Base-by-base conservation (phyloP, 1,140 invertebrate species). In the Spodoptera litura region DNA sequence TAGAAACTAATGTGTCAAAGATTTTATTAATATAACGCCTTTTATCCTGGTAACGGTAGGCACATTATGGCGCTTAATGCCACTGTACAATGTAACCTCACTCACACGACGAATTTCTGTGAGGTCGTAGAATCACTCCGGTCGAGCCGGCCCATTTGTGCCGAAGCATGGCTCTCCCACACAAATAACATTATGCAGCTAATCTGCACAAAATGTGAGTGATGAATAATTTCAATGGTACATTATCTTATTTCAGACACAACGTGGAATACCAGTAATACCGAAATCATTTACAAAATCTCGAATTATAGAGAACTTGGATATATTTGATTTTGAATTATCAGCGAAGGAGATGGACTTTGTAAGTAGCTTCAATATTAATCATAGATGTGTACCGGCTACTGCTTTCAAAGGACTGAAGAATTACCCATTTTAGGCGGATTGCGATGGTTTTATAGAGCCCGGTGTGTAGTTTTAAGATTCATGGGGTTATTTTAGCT, bases 251-350 rank as follows among this genome's bases (percentile, higher is more conserved):
- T 58, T 78, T 81, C 81, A 94, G 93, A 77, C 87, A 10, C 92
- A 94, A 85, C 89, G 92, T 9, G 87, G 84, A 13, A 90, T 93
- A 4, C 74, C 93, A 5, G 92, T 92, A 0, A 83, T 95, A 64
- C 95, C 95, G 9, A 95, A 95, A 81, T 95, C 96, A 3, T 96
- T 97, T 25, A 97, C 95, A 0, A 95, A 96, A 80, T 93, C 95
- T 2, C 95, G 97, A 61, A 96, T 98, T 52, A 90, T 94, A 78
- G 95, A 96, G 75, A 98, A 98, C 85, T 85, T 97, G 44, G 89
- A 96, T 79, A 92, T 97, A 62, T 97, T 97, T 88, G 96, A 97
- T 81, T 97, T 97, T 85, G 87, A 95, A 70, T 85, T 97, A 20
- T 91, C 90, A 3, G 80, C 93, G 4, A 95, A 95, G 15, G 96